Conservation (phyloP, 2,888 invertebrate species). For the Toxonevra muliebris region DNA sequence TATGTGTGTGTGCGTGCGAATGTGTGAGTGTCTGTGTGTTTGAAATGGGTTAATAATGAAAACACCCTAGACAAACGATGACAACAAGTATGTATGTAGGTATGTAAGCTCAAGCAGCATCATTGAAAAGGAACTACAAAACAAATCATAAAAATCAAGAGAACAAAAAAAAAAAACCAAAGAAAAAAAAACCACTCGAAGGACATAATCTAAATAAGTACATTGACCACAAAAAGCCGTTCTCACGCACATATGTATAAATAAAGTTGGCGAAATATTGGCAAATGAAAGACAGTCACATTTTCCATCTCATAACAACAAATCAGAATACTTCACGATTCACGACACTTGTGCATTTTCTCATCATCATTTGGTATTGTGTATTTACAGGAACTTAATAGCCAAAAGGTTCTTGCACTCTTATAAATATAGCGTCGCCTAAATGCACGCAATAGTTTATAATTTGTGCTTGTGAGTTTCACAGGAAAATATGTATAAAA, state of each 20-base stretch:
- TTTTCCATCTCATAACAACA: too few relatives aligned
- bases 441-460: constrained; percentile 33
- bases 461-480: neutral
- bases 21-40: constrained; percentile 51
- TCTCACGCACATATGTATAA: neutral
- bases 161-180: neutral
- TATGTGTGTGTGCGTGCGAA: too few relatives aligned
- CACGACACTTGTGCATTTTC: too few relatives aligned
- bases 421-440: constrained; percentile 31
- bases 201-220: neutral
- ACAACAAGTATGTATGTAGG: neutral
- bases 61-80: too few relatives aligned
- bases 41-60: constrained; percentile 56
- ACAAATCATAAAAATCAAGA: neutral
- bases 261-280: neutral
- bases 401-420: too few relatives aligned
- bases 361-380: too few relatives aligned
- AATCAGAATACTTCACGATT: too few relatives aligned
- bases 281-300: too few relatives aligned
- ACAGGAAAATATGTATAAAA: too few relatives aligned
- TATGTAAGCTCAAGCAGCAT: neutral
- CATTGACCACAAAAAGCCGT: too few relatives aligned
- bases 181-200: neutral
- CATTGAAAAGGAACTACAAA: neutral
- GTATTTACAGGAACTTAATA: too few relatives aligned